Evolutionary conservation across 2,113 vertebrate species (phyloP).

Genomic region (Ictalurus furcatus): DNA sequence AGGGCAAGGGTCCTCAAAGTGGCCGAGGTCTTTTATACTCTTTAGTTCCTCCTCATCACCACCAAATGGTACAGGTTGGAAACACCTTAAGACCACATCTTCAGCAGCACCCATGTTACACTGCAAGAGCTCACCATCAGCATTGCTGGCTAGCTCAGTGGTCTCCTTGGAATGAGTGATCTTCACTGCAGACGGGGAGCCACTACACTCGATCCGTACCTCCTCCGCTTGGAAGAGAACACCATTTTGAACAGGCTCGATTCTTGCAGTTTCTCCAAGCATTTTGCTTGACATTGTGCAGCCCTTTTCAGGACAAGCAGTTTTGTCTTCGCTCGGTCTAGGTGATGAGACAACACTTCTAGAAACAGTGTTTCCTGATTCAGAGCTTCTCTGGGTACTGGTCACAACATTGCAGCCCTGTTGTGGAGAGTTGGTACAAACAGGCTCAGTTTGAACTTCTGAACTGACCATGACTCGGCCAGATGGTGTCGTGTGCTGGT

Average conservation of each 20-base stretch:
- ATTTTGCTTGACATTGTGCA: not conserved
- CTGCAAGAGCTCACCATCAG: conserved; percentile 60
- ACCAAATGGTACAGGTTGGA: conserved; percentile 14
- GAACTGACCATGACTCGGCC: conserved; percentile 64
- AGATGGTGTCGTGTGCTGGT: conserved; percentile 60
- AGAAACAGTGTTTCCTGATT: conserved; percentile 20
- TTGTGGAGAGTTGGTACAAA: not conserved
- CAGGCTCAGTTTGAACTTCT: conserved; percentile 75
- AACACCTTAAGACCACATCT: conserved; percentile 38
- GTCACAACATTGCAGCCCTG: not conserved
- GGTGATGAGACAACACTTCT: not conserved
- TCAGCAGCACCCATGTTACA: conserved; percentile 52
- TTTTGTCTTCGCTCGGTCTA: conserved; percentile 9
- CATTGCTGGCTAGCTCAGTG: conserved; percentile 57
- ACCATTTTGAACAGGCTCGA: conserved; percentile 49
- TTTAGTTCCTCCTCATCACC: conserved; percentile 15
- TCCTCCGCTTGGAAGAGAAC: conserved; percentile 73
- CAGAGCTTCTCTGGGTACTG: conserved; percentile 21
- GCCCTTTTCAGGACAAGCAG: not conserved
- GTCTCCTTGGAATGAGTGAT: conserved; percentile 62
- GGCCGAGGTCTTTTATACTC: not conserved
- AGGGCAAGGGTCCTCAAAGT: conserved; percentile 56
- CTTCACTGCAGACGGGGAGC: conserved; percentile 58
- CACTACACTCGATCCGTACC: conserved; percentile 68
- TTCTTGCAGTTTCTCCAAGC: not conserved